A percentile compares a stretch with the other conserved stretches of the same genome.
These are phyloP conservation scores for Drosophila punjabiensis DNA, from an alignment of 1,140 invertebrate genomes.

Conservation along the genomic window DNA sequence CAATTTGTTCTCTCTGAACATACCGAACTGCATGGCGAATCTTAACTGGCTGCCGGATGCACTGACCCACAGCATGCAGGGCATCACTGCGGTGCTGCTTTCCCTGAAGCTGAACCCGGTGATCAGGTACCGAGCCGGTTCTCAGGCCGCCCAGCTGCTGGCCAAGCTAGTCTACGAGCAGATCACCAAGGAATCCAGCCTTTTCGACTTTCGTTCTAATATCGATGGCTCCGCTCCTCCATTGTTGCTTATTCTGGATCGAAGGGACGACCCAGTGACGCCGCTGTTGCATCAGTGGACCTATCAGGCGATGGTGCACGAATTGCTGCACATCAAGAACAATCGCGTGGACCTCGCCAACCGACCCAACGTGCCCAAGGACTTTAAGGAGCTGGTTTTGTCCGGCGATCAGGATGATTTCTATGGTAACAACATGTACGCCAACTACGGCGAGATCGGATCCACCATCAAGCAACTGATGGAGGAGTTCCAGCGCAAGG, in stretches of 20 bases:
- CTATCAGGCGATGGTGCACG: slow-evolving; percentile 99
- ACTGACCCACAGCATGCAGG: slow-evolving; percentile 93
- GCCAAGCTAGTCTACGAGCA: slow-evolving; percentile 94
- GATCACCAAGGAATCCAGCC: slow-evolving; percentile 93
- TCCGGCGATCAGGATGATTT: slow-evolving; percentile 99
- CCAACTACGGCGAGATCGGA: slow-evolving; percentile 99
- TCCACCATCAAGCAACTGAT: slow-evolving; percentile 98
- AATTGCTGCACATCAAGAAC: slow-evolving; percentile 97
- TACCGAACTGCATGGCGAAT: slow-evolving; percentile 88
- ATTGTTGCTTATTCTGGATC: slow-evolving; percentile 94
- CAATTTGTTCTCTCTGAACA: slow-evolving; percentile 94
- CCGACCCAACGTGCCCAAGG: slow-evolving; percentile 93
- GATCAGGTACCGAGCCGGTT: slow-evolving; percentile 96
- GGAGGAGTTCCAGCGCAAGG: slow-evolving; percentile 98
- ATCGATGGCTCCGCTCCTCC: slow-evolving; percentile 88
- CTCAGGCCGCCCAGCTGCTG: slow-evolving; percentile 93
- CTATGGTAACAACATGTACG: slow-evolving; percentile 97
- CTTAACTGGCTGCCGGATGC: slow-evolving; percentile 91
- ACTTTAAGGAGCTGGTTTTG: slow-evolving; percentile 96
- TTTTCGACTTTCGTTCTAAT: slow-evolving; percentile 94
- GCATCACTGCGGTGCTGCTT: slow-evolving; percentile 94
- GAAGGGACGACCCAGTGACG: slow-evolving; percentile 97
- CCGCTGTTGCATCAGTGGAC: slow-evolving; percentile 99
- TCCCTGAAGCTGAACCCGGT: slow-evolving; percentile 96
- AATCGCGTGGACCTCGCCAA: slow-evolving; percentile 96